phyloP scores from a whole-genome alignment of 2,113 vertebrate species.

The human region GRCh38 chr7:13508501-13509000 shows the following conservation, averaged over 20 bases:
- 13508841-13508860: neutral
- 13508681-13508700: neutral
- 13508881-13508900: neutral
- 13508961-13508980: neutral
- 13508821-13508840: neutral
- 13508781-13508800: neutral
- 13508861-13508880: neutral
- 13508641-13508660: conserved; percentile 33
- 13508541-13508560: conserved; percentile 40
- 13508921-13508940: neutral
- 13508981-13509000: neutral
- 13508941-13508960: neutral
- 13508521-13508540: neutral
- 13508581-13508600: conserved; percentile 45
- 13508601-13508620: conserved; percentile 27
- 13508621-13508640: neutral
- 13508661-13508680: neutral
- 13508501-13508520: conserved; percentile 16
- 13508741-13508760: neutral
- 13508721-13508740: neutral
- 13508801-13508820: neutral
- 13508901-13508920: neutral
- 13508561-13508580: conserved; percentile 58
- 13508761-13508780: neutral
- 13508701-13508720: neutral